phyloP scores from a whole-genome alignment of 2,797 vertebrate genomes.

The Champsocephalus gunnari region DNA sequence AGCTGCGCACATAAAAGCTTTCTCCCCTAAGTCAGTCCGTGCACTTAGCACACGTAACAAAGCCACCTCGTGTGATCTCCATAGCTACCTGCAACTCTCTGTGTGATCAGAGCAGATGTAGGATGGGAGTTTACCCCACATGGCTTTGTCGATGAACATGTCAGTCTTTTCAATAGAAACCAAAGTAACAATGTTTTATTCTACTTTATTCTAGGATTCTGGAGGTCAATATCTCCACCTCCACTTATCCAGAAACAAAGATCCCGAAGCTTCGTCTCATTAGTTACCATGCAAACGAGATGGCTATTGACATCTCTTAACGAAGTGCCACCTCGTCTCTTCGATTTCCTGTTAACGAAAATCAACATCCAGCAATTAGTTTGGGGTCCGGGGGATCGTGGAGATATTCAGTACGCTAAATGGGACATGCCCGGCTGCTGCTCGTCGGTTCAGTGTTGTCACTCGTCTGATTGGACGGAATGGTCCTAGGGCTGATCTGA shows the following conservation, averaged over 20 bases:
- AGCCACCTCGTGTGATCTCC: too few relatives aligned
- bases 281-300: slow-evolving; percentile 74
- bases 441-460: slow-evolving; percentile 40
- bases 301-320: slow-evolving; percentile 76
- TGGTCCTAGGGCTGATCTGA: slow-evolving; percentile 16
- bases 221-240: slow-evolving; percentile 50
- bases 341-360: slow-evolving; percentile 78
- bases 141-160: too few relatives aligned
- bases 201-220: not conserved
- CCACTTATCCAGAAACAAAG: slow-evolving; percentile 69
- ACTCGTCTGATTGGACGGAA: slow-evolving; percentile 44
- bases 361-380: slow-evolving; percentile 76
- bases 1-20: too few relatives aligned
- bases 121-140: too few relatives aligned
- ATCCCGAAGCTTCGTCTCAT: slow-evolving; percentile 58
- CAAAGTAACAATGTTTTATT: not conserved
- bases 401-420: slow-evolving; percentile 65
- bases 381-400: slow-evolving; percentile 30
- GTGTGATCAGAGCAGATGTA: too few relatives aligned
- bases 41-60: too few relatives aligned
- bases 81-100: too few relatives aligned
- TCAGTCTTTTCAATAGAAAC: not conserved
- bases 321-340: slow-evolving; percentile 71
- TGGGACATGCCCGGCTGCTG: slow-evolving; percentile 39
- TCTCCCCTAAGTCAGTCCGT: too few relatives aligned